phyloP scores from a whole-genome alignment of 2,797 vertebrate genomes.

The Megalops cyprinoides region DNA sequence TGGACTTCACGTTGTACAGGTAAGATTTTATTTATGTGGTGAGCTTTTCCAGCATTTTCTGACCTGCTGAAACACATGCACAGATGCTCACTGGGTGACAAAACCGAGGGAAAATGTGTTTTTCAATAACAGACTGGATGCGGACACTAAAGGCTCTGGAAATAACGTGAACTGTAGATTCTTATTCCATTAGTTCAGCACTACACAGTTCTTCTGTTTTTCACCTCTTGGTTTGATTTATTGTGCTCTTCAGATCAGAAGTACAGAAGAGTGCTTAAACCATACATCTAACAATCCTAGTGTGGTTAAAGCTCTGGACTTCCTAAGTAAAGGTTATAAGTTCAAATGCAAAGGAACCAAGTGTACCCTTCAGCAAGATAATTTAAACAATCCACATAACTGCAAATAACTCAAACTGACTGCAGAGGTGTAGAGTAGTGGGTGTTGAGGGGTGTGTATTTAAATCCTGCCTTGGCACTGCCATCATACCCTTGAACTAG shows the following conservation, averaged over 20 bases:
- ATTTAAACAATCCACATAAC: background rate
- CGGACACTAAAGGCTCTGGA: background rate
- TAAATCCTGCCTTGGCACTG: background rate
- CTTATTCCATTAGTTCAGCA: background rate
- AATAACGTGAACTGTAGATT: background rate
- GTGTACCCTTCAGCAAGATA: no score
- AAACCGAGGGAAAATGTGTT: background rate
- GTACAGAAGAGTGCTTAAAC: background rate
- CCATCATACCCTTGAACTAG: background rate
- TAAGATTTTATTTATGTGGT: background rate
- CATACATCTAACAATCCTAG: background rate
- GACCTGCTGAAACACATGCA: background rate
- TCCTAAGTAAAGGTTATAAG: background rate
- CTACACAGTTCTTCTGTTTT: background rate
- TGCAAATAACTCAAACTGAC: no score
- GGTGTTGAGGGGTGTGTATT: no score
- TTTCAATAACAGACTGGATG: no score
- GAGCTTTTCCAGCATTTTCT: background rate
- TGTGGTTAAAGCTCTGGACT: background rate
- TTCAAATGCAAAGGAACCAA: background rate
- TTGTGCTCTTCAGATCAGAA: background rate
- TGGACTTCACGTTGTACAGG: background rate
- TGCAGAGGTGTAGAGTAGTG: no score
- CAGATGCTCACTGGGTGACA: background rate
- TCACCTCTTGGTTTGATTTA: background rate